A percentile compares a stretch with the other conserved stretches of the same genome.
phyloP scores from a whole-genome alignment of 2,888 invertebrate species.

The Erebia aethiops region DNA sequence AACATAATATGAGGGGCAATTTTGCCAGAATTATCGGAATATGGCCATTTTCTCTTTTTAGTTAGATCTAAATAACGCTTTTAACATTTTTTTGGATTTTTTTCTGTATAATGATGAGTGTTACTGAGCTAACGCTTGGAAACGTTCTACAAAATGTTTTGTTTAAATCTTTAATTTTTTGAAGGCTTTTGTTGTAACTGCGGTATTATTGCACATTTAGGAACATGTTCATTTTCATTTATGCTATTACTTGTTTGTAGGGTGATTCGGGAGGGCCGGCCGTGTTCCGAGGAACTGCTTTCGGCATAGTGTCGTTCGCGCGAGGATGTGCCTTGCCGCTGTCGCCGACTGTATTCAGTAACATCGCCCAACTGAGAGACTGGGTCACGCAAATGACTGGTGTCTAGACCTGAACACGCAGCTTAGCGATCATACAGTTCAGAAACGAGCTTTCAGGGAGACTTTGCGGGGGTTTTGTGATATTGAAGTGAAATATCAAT shows the following conservation, averaged over 20 bases:
- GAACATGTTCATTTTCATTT: background rate
- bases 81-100: no score
- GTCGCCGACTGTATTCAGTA: conserved; percentile 77
- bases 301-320: conserved; percentile 77
- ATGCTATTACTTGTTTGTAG: conserved; percentile 47
- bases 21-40: background rate
- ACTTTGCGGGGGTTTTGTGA: background rate
- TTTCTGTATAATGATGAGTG: no score
- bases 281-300: conserved; percentile 72
- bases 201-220: background rate
- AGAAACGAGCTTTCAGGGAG: background rate
- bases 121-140: no score
- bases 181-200: no score
- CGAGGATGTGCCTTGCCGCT: conserved; percentile 76
- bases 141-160: no score
- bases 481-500: no score
- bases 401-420: conserved; percentile 46
- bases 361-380: conserved; percentile 66
- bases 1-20: background rate
- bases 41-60: no score
- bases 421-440: background rate
- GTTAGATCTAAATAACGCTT: no score
- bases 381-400: conserved; percentile 76
- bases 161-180: no score
- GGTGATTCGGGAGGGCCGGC: conserved; percentile 79